Percentiles rank a stretch among this genome's conserved stretches.
These are phyloP conservation scores for Dryobota labecula DNA, from an alignment of 2,888 invertebrate species.

Conservation along the genomic window DNA sequence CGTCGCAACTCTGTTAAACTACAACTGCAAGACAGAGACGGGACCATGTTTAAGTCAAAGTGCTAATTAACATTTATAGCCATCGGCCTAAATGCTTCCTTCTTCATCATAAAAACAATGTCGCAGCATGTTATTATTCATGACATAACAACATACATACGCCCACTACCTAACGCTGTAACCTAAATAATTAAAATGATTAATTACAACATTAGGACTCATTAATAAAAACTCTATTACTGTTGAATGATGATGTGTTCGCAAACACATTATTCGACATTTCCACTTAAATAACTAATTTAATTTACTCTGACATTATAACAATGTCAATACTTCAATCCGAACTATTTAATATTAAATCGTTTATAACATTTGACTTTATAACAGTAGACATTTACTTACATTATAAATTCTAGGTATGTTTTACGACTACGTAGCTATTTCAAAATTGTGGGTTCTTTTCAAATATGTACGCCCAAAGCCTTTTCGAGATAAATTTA, in stretches of 20 bases:
- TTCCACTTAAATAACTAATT: conserved; percentile 31
- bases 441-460: conserved; percentile 21
- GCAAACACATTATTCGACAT: conserved; percentile 32
- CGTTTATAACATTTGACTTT: conserved; percentile 25
- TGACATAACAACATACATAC: not conserved
- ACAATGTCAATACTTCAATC: conserved; percentile 20
- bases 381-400: not conserved
- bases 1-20: not conserved
- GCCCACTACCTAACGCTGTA: not conserved
- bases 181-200: conserved; percentile 43
- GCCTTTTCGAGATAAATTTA: conserved; percentile 14
- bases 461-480: conserved; percentile 36
- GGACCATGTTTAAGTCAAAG: too few relatives aligned
- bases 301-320: conserved; percentile 20
- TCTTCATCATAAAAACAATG: not conserved
- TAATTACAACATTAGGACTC: conserved; percentile 31
- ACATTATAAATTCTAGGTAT: not conserved
- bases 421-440: not conserved
- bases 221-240: conserved; percentile 46
- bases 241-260: conserved; percentile 32
- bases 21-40: not conserved
- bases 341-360: conserved; percentile 23
- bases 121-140: not conserved
- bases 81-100: not conserved
- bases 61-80: not conserved